A percentile compares a stretch with the other conserved stretches of the same genome.
Evolutionary conservation across 2,113 vertebrate species (phyloP).

Genomic region (Ardeotis arabs): DNA sequence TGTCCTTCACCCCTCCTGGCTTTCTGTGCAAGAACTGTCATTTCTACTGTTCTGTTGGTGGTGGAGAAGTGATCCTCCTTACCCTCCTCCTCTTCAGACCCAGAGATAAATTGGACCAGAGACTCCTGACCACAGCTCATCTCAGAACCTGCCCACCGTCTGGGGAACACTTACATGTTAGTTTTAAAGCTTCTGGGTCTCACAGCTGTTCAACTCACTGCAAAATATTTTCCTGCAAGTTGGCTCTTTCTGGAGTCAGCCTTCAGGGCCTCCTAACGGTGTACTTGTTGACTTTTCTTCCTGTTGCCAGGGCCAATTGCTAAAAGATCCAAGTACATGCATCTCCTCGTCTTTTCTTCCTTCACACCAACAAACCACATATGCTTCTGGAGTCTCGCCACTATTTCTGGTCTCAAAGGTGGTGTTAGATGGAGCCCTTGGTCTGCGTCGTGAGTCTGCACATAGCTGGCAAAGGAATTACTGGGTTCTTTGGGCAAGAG

Average conservation of each 20-base stretch:
- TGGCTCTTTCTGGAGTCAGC: not conserved
- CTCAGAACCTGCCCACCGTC: not conserved
- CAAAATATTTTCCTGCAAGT: not conserved
- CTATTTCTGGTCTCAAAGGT: not conserved
- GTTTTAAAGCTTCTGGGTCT: not conserved
- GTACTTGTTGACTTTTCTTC: not conserved
- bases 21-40: not conserved
- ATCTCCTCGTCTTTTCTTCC: not conserved
- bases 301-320: not conserved
- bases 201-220: accelerated
- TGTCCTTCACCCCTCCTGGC: not conserved
- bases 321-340: not conserved
- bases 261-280: not conserved
- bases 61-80: not conserved
- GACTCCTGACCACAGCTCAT: not conserved
- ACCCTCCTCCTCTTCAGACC: not conserved
- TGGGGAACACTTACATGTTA: not conserved
- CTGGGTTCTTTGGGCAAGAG: not conserved
- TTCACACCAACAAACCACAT: accelerated
- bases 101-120: not conserved
- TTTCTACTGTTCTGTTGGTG: not conserved
- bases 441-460: not conserved
- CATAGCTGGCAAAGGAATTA: not conserved
- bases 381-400: not conserved
- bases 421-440: not conserved